Base-by-base conservation (phyloP, 2,888 invertebrate genomes). In the Ptychoptera albimana region DNA sequence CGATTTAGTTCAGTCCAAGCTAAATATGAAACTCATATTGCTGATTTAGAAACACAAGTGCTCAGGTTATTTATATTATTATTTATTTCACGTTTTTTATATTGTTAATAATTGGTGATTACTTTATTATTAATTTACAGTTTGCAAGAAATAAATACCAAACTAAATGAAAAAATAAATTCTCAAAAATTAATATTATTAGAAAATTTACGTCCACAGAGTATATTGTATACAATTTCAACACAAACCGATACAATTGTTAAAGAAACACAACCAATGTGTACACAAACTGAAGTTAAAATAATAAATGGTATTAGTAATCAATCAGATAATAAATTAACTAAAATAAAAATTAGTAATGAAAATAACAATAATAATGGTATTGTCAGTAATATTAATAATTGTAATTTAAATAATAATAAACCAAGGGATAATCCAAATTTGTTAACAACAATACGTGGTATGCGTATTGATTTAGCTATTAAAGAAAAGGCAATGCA, bases 1-100 rank as follows among this genome's bases (percentile, higher is more conserved):
- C 82, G 82, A 54, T 83, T 84, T 57, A 73, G 75, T 34, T 79
- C 80, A 38, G 81, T 83, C 72, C 82, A 82, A 61, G 70, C 74
- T 45, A 84, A 82, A 57, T 84, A 84, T 55, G 79, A 80, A 51
- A 74, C 68, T 34, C 82, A 83, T 55, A 81, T 82, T 45, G 76
- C 78, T 50, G 81, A 81, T 52, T 67, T 81, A n/a, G 81, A 81
- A 60, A 68, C 79, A 16, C 79, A 81, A 58, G 74, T 74, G 11
- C 52, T 66, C 44, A 67, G 63, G 63, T 67, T 46, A 51, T 47
- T n/a, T 38, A 13, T 12, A 45, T 43, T 43, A 23, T 11, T 9
- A 36, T 29, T 16, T 29, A 16, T 23, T 12, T 42, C 14, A 12
- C 15, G 37, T 37, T 10, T 6, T 37, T 15, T 13, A 3, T 32